Percentiles rank a stretch among this genome's conserved stretches.
Evolutionary conservation across 1,140 invertebrate genomes (phyloP).

Genomic region (Diorhabda sublineata): DNA sequence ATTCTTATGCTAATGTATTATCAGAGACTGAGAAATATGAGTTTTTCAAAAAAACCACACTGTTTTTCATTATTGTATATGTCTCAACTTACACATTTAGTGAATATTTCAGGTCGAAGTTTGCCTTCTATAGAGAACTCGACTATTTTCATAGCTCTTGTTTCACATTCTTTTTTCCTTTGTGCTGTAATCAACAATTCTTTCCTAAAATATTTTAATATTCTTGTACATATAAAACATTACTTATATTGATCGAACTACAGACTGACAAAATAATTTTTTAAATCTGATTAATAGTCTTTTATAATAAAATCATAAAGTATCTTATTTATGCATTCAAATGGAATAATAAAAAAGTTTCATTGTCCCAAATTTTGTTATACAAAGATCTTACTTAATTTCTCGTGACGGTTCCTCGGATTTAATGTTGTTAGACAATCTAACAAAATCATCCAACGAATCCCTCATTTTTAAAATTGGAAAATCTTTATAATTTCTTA

Average conservation of each 20-base stretch:
- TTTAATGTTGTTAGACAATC: conserved; percentile 32
- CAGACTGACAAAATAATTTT: background rate
- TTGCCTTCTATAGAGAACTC: conserved; percentile 44
- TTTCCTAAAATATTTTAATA: conserved; percentile 30
- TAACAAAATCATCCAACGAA: conserved; percentile 41
- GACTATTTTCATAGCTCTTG: conserved; percentile 40
- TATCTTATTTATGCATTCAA: conserved; percentile 11
- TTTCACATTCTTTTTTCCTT: conserved; percentile 41
- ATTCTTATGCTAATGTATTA: too few species aligned
- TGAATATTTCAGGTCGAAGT: conserved; percentile 39
- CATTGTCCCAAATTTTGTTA: conserved; percentile 10
- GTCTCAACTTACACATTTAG: conserved; percentile 38
- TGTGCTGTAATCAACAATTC: conserved; percentile 35
- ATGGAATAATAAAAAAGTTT: conserved; percentile 17
- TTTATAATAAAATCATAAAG: conserved; percentile 12
- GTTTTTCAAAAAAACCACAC: too few species aligned
- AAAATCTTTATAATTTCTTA: background rate
- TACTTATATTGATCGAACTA: background rate
- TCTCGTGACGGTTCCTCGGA: conserved; percentile 16
- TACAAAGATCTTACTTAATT: conserved; percentile 7
- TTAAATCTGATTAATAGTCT: background rate
- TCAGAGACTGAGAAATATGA: too few species aligned
- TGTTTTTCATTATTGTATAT: too few species aligned
- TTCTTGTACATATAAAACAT: background rate
- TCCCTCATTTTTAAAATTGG: conserved; percentile 36